phyloP scores from a whole-genome alignment of 2,888 invertebrate species.

The Myathropa florea region DNA sequence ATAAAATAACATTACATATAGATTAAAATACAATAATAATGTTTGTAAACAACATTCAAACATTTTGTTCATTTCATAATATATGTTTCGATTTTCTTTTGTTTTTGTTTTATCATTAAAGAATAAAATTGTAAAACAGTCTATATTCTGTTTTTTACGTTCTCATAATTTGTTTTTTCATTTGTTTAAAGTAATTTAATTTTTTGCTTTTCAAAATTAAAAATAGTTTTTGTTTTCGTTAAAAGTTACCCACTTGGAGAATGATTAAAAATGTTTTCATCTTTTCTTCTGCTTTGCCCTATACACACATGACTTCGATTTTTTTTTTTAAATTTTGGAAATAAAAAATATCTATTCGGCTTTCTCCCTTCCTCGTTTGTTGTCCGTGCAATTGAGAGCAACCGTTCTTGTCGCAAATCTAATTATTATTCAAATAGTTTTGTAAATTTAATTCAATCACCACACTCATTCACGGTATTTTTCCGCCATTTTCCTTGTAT shows the following conservation, averaged over 20 bases:
- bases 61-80: slow-evolving; percentile 68
- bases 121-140: slow-evolving; percentile 71
- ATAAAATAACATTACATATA: slow-evolving; percentile 71
- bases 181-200: slow-evolving; percentile 6
- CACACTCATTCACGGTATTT: slow-evolving; percentile 23
- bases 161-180: slow-evolving; percentile 40
- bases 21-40: slow-evolving; percentile 71
- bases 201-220: slow-evolving; percentile 30
- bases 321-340: slow-evolving; percentile 17
- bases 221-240: slow-evolving; percentile 30
- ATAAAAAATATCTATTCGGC: slow-evolving; percentile 12
- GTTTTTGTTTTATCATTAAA: slow-evolving; percentile 42
- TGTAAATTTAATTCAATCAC: slow-evolving; percentile 4
- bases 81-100: slow-evolving; percentile 58
- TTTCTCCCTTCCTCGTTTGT: slow-evolving; percentile 13
- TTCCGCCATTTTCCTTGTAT: neutral
- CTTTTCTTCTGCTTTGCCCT: neutral
- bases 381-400: neutral
- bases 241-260: neutral
- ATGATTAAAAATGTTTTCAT: neutral
- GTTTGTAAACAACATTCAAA: slow-evolving; percentile 71
- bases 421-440: neutral
- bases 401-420: neutral
- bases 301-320: neutral
- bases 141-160: slow-evolving; percentile 68